These are phyloP conservation scores for Timema podura DNA, from an alignment of 2,888 invertebrate genomes.

Conservation along the genomic window DNA sequence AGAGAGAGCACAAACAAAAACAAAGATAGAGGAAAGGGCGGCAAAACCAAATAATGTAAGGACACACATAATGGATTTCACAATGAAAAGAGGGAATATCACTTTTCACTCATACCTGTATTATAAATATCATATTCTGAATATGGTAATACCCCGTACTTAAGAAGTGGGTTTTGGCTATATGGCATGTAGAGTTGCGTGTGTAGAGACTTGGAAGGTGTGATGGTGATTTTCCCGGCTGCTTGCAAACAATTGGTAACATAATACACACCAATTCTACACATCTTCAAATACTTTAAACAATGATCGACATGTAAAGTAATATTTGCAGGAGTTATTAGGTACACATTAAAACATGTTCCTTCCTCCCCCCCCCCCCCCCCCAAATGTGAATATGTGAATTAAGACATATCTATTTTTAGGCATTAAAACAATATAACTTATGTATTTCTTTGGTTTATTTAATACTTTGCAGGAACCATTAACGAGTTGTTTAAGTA, in stretches of 20 bases:
- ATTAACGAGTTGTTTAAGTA: too few relatives aligned
- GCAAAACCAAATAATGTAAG: too few relatives aligned
- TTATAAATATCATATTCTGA: constrained; percentile 56
- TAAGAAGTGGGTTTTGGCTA: constrained; percentile 43
- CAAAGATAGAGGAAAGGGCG: too few relatives aligned
- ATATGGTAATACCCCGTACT: constrained; percentile 55
- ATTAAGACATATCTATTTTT: neutral
- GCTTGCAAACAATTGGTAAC: constrained; percentile 33
- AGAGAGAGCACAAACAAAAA: too few relatives aligned
- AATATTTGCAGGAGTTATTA: neutral
- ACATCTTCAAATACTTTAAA: too few relatives aligned
- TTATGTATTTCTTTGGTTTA: neutral
- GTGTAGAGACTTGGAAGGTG: constrained; percentile 11
- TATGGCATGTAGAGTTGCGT: constrained; percentile 12
- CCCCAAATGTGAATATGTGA: too few relatives aligned
- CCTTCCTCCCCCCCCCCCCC: neutral
- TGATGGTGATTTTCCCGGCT: constrained; percentile 33
- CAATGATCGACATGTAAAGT: neutral
- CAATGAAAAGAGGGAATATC: too few relatives aligned
- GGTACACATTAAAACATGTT: neutral
- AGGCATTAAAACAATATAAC: neutral
- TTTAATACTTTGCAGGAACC: too few relatives aligned
- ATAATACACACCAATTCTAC: too few relatives aligned
- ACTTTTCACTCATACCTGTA: constrained; percentile 47
- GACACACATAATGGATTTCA: too few relatives aligned